These are phyloP conservation scores for Dascillus cervinus DNA, from an alignment of 2,888 invertebrate genomes.

Conservation along the genomic window DNA sequence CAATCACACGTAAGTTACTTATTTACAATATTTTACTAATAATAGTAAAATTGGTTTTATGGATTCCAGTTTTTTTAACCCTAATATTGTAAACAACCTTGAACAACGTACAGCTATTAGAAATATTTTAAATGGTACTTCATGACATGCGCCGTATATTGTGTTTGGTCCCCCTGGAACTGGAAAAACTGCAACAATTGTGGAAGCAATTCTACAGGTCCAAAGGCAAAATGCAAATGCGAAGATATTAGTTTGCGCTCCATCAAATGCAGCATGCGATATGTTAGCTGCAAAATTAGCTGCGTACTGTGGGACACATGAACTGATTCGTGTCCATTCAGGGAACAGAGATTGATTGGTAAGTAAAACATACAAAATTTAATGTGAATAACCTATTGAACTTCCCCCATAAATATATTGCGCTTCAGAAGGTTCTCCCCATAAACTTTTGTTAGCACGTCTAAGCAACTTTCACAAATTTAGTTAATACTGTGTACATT, in stretches of 20 bases:
- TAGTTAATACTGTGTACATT: too few relatives aligned
- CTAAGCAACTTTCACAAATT: too few relatives aligned
- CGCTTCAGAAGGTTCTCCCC: too few relatives aligned
- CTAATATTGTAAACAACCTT: conserved; percentile 45
- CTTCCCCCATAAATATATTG: too few relatives aligned
- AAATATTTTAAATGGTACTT: conserved; percentile 56
- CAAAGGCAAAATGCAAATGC: conserved; percentile 33
- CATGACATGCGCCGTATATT: conserved; percentile 64
- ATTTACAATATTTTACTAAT: neutral
- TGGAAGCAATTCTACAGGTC: conserved; percentile 60
- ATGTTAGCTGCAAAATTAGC: conserved; percentile 47
- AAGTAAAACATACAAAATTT: conserved; percentile 28
- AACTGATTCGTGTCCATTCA: conserved; percentile 45
- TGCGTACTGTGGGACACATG: conserved; percentile 21
- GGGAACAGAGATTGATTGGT: conserved; percentile 36
- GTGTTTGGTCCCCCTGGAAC: conserved; percentile 85
- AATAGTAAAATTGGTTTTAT: conserved; percentile 1
- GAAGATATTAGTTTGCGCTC: conserved; percentile 56
- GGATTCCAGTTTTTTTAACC: conserved; percentile 35
- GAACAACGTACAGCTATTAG: conserved; percentile 59
- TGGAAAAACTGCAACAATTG: conserved; percentile 66
- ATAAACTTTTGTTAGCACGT: too few relatives aligned
- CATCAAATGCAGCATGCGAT: conserved; percentile 68
- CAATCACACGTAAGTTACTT: neutral
- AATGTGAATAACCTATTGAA: too few relatives aligned